Base-by-base conservation (phyloP, 1,140 invertebrate species). In the Drosophila yakuba region DNA sequence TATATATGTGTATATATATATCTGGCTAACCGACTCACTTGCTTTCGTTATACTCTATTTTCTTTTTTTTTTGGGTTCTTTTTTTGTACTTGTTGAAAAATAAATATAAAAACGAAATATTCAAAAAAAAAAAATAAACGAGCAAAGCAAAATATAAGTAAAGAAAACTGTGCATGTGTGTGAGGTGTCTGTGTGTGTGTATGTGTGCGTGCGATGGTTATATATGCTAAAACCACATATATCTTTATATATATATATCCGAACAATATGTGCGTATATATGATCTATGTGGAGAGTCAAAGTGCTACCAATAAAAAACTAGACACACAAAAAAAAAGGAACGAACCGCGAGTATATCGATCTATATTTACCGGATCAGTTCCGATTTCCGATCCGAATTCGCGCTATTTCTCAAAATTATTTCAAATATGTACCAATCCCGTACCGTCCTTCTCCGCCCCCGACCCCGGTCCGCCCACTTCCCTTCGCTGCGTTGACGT, bases 341-440 rank as follows among this genome's bases (percentile, higher is more conserved):
- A 47, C 38, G 25, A 25, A 47, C 15, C 58, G 62, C 71, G 71
- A 64, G 41, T 67, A 51, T 58, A 51, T 57, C 68, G 52, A 58
- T 58, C 50, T 71, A 68, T 68, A 72, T 72, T 71, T 71, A 72
- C 68, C 64, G 66, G 66, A 71, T 57, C 44, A 71, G 66, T 72
- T 72, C 66, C 52, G 36, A 72, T 71, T 72, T 71, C 35, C 67
- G 41, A 68, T 64, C 43, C 35, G 17, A 67, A 68, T 56, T 58
- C 68, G 68, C 66, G 38, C 45, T 36, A 71, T 78, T 82, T 78
- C 25, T 74, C 32, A 64, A 77, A 83, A 79, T 80, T 74, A 80
- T 83, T 90, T 88, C 55, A 84, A 88, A 88, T 89, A 84, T 88
- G 72, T 82, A 80, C 74, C 58, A 83, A 83, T 79, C 25, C 60